phyloP scores from a whole-genome alignment of 2,113 vertebrate species.

The Lepus timidus region DNA sequence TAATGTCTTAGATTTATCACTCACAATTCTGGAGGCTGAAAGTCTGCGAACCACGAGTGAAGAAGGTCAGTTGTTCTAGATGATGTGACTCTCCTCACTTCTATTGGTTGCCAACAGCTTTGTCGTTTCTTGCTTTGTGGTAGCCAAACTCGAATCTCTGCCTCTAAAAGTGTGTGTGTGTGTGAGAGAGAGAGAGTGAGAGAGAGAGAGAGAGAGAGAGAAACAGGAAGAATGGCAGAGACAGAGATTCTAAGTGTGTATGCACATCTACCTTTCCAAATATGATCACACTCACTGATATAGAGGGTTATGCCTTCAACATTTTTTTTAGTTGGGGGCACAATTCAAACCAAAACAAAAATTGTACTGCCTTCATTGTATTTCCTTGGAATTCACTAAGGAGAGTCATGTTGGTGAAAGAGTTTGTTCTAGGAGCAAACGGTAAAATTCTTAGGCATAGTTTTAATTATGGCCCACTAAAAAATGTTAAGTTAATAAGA shows the following conservation, averaged over 20 bases:
- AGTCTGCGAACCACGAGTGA: neutral
- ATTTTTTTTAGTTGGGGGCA: neutral
- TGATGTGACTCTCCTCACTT: neutral
- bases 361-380: neutral
- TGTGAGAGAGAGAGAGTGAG: neutral
- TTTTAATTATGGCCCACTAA: conserved; percentile 54
- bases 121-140: neutral
- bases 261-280: neutral
- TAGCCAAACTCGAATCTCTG: neutral
- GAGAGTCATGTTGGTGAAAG: conserved; percentile 15
- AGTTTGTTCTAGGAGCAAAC: neutral
- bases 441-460: conserved; percentile 9
- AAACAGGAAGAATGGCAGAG: too few relatives aligned
- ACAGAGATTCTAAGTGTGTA: too few relatives aligned
- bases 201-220: too few relatives aligned
- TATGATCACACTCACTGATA: neutral
- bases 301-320: neutral
- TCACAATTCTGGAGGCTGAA: neutral
- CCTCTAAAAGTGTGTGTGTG: too few relatives aligned
- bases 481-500: conserved; percentile 52
- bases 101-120: neutral
- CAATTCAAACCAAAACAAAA: conserved; percentile 14
- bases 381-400: neutral
- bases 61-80: neutral
- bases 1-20: neutral